Conservation (phyloP, 2,888 invertebrate genomes). For the Polydrusus pterygomalis region DNA sequence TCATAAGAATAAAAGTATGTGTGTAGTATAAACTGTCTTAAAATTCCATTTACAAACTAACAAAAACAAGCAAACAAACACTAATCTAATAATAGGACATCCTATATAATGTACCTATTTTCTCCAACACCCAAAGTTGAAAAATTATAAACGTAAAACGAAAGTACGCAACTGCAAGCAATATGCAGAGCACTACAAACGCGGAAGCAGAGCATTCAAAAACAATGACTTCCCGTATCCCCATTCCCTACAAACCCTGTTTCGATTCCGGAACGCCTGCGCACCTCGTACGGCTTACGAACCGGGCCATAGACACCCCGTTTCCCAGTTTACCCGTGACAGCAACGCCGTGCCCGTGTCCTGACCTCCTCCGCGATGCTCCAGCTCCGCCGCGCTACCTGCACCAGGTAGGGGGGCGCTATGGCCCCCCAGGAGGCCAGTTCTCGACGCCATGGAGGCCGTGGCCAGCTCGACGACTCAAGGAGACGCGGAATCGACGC, state of each 20-base stretch:
- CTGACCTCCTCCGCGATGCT: constrained; percentile 23
- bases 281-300: constrained; percentile 33
- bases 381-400: constrained; percentile 28
- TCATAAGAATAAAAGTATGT: too few species aligned
- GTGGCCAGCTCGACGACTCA: constrained; percentile 67
- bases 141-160: not conserved
- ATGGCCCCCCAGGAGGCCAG: constrained; percentile 47
- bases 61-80: too few species aligned
- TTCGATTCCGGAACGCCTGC: constrained; percentile 33
- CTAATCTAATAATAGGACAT: too few species aligned
- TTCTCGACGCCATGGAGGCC: constrained; percentile 50
- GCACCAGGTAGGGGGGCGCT: constrained; percentile 34
- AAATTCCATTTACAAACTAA: too few species aligned
- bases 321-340: constrained; percentile 42
- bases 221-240: constrained; percentile 42
- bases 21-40: too few species aligned
- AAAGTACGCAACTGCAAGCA: not conserved
- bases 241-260: constrained; percentile 51
- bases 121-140: too few species aligned
- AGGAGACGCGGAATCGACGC: constrained; percentile 41
- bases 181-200: constrained; percentile 9
- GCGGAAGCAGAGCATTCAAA: constrained; percentile 29
- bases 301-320: constrained; percentile 43
- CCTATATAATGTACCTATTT: too few species aligned
- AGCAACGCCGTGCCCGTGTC: constrained; percentile 12